These are phyloP conservation scores for Sebastes minor DNA, from an alignment of 2,797 vertebrate genomes.

Conservation along the genomic window DNA sequence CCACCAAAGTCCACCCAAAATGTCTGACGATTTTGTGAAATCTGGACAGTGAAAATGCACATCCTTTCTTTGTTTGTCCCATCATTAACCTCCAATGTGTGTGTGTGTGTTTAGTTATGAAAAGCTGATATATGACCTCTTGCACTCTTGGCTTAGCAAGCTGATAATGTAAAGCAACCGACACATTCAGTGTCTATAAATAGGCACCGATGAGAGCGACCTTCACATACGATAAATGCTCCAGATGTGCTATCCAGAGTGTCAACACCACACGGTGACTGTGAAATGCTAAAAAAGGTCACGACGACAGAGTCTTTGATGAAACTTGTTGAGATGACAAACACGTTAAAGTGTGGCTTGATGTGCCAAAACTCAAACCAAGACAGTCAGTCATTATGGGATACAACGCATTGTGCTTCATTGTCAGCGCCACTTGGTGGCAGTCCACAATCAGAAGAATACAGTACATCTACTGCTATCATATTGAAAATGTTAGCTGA, in stretches of 20 bases:
- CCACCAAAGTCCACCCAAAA: background rate
- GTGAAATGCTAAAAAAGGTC: constrained; percentile 17
- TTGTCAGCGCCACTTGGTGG: constrained; percentile 56
- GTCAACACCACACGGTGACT: constrained; percentile 17
- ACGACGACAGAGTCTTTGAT: background rate
- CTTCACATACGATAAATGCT: constrained; percentile 33
- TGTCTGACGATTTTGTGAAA: background rate
- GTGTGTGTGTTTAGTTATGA: background rate
- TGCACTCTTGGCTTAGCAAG: constrained; percentile 2
- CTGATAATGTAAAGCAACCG: constrained; percentile 16
- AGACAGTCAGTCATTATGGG: background rate
- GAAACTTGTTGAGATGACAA: background rate
- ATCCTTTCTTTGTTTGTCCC: background rate
- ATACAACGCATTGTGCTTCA: constrained; percentile 9
- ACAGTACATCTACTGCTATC: background rate
- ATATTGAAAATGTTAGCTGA: background rate
- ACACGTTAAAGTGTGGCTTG: background rate
- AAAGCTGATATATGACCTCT: constrained; percentile 11
- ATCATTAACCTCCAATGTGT: background rate
- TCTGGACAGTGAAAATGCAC: background rate
- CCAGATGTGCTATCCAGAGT: constrained; percentile 47
- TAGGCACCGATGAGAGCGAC: constrained; percentile 13
- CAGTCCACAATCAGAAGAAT: constrained; percentile 33
- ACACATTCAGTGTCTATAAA: constrained; percentile 30
- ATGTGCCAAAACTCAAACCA: background rate